A percentile compares a stretch with the other conserved stretches of the same genome.
These are phyloP conservation scores for Hydroisotoma schaefferi DNA, from an alignment of 2,888 invertebrate genomes.

Conservation along the genomic window DNA sequence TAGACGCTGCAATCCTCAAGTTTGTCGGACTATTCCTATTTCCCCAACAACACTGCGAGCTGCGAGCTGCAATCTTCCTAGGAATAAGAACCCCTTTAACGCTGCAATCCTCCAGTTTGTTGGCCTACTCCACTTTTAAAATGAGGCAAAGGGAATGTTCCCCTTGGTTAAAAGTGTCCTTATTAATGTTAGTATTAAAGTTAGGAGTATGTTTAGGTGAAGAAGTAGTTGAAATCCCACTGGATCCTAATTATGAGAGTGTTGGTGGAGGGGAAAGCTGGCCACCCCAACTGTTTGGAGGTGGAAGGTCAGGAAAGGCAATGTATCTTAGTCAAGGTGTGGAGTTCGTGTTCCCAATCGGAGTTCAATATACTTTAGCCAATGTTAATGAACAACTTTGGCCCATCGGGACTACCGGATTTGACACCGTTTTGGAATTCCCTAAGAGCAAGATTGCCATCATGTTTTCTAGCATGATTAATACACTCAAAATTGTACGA, in stretches of 20 bases:
- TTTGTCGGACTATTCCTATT: no score
- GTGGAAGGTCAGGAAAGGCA: conserved; percentile 12
- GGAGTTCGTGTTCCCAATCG: conserved; percentile 40
- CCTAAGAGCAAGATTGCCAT: conserved; percentile 40
- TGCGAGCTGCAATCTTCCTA: no score
- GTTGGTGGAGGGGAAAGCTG: neutral
- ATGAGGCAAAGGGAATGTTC: no score
- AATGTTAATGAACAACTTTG: conserved; percentile 38
- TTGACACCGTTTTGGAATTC: conserved; percentile 38
- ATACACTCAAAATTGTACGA: conserved; percentile 30
- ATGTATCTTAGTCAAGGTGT: conserved; percentile 39
- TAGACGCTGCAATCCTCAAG: no score
- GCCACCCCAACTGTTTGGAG: conserved; percentile 4
- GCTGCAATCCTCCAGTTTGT: no score
- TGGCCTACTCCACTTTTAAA: no score
- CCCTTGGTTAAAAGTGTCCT: no score
- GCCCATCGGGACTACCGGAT: conserved; percentile 33
- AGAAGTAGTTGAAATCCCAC: neutral
- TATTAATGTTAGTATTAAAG: no score
- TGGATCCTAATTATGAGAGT: neutral
- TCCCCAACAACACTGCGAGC: no score
- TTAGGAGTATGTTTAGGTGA: neutral
- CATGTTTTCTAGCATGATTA: conserved; percentile 42
- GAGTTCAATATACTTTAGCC: conserved; percentile 39
- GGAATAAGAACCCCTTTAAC: no score